Evolutionary conservation across 2,113 vertebrate species (phyloP).

Genomic region (Menura novaehollandiae): DNA sequence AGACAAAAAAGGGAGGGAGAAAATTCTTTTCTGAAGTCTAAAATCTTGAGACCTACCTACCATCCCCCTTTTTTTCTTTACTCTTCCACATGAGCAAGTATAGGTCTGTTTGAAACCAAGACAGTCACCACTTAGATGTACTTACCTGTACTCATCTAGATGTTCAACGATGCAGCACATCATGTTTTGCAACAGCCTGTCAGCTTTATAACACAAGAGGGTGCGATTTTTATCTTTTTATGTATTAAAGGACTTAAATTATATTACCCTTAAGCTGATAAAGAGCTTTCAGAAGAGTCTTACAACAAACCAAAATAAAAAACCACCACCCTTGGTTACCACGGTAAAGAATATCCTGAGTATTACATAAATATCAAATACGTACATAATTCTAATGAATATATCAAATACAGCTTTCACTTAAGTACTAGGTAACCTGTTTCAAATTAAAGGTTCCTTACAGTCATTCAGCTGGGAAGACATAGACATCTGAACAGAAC

Average conservation of each 20-base stretch:
- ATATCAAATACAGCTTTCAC: neutral
- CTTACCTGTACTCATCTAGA: neutral
- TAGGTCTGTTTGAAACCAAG: neutral
- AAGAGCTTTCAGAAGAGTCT: neutral
- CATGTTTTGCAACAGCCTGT: neutral
- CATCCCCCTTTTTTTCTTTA: neutral
- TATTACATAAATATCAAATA: neutral
- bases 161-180: neutral
- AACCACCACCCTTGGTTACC: neutral
- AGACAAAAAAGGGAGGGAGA: neutral
- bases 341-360: neutral
- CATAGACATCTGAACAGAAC: neutral
- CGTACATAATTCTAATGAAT: neutral
- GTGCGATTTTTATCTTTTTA: neutral
- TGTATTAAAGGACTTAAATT: neutral
- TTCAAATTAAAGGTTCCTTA: neutral
- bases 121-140: neutral
- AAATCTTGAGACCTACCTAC: neutral
- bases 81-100: neutral
- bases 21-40: neutral
- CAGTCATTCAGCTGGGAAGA: neutral
- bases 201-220: neutral
- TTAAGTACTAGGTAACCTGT: neutral
- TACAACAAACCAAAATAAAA: neutral
- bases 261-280: neutral